Base-by-base conservation (phyloP, 2,888 invertebrate genomes). In the Escarpia spicata region DNA sequence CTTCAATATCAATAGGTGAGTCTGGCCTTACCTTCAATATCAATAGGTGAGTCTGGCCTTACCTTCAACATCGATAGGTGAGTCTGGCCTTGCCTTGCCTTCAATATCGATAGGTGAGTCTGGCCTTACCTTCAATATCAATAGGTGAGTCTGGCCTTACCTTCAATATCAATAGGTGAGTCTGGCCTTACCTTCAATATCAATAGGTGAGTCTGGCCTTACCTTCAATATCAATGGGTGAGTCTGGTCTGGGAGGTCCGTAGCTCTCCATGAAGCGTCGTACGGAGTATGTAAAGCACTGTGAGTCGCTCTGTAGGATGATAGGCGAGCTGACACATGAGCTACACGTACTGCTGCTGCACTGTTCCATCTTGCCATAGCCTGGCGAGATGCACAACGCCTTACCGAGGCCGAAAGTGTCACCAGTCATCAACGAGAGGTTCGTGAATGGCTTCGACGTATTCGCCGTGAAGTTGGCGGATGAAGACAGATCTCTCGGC, bases 271-370 rank as follows among this genome's bases (percentile, higher is more conserved):
- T 95, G 94, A 95, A 96, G 92, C 95, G 95, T 37, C 96, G 93
- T 90, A 96, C 95, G n/a, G 96, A 96, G 92, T 95, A 96, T n/a
- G 96, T 96, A 31, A 96, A 95, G 90, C 96, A 96, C 93, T 96
- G 95, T 19, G 96, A 95, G 93, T 96, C 95, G 92, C 96, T 96
- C 90, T 96, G 95, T 92, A 96, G 95, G 52, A 96, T 95, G 92
- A 96, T 95, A 15, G 96, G 95, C 94, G 96, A 96, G 60, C 96
- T 94, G 60, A 94, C 93, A 92, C 94, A 94, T 2, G 94, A 94
- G 92, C 94, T 94, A 98, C 0, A 98, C 98, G 96, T 98, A 98
- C 95, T 97, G 92, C 94, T 94, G 12, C 93, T 93, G 19, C 93
- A 91, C 43, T 92, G 90, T 19, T 93, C 93, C 52, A 92, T 89